Conservation (phyloP, 2,888 invertebrate genomes). For the Cloeon dipterum region DNA sequence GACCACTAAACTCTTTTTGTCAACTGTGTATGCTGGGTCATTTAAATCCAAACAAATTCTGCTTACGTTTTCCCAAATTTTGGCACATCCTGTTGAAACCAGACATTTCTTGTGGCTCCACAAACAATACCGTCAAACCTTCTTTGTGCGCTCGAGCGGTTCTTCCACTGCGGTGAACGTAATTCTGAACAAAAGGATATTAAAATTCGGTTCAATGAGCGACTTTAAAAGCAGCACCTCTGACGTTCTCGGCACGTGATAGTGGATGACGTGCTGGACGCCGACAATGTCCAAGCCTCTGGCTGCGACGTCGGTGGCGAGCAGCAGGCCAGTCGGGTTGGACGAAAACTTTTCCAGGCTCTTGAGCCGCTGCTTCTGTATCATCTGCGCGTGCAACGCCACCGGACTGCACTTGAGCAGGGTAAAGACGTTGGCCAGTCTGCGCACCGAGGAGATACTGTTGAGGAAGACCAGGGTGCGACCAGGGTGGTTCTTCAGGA, state of each 20-base stretch:
- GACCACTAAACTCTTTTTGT: too few species aligned
- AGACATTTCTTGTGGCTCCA: conserved; percentile 68
- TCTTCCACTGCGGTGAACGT: conserved; percentile 89
- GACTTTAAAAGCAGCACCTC: conserved; percentile 29
- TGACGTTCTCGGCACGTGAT: conserved; percentile 83
- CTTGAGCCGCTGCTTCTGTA: conserved; percentile 77
- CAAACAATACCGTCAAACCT: conserved; percentile 77
- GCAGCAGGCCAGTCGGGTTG: conserved; percentile 45
- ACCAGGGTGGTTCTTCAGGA: conserved; percentile 62
- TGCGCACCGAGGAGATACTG: conserved; percentile 79
- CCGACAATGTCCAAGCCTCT: conserved; percentile 86
- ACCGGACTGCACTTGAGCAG: conserved; percentile 48
- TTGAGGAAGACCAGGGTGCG: conserved; percentile 84
- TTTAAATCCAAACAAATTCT: background rate
- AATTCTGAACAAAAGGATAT: conserved; percentile 37
- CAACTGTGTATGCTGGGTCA: too few species aligned
- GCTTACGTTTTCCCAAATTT: conserved; percentile 63
- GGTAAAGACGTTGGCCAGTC: conserved; percentile 41
- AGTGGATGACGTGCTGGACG: conserved; percentile 89
- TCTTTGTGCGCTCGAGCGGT: conserved; percentile 77
- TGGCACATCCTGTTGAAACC: conserved; percentile 58
- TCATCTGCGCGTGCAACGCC: conserved; percentile 74
- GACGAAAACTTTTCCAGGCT: conserved; percentile 57
- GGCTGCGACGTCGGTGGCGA: conserved; percentile 91
- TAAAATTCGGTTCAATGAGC: background rate